These are phyloP conservation scores for Halichoeres trimaculatus DNA, from an alignment of 2,113 vertebrate species.

Conservation along the genomic window DNA sequence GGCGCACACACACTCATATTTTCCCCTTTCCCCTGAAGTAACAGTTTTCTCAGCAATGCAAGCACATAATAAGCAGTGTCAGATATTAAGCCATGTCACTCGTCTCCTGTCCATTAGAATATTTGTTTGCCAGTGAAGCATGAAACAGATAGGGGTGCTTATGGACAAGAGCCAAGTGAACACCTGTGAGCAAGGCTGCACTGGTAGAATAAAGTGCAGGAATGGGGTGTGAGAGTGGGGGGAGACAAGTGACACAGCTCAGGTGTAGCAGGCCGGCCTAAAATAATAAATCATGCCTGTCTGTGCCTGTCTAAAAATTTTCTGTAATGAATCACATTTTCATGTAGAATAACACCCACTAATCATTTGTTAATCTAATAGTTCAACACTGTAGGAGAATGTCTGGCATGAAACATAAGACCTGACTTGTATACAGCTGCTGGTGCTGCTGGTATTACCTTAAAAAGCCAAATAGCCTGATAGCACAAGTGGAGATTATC, in stretches of 20 bases:
- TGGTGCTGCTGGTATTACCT: neutral
- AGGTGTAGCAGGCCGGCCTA: constrained; percentile 21
- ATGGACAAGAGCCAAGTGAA: constrained; percentile 68
- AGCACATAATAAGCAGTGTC: constrained; percentile 50
- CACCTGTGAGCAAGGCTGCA: constrained; percentile 72
- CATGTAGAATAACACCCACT: constrained; percentile 27
- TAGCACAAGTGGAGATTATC: too few species aligned
- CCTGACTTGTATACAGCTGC: constrained; percentile 20
- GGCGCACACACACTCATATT: constrained; percentile 29
- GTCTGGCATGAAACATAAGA: constrained; percentile 24
- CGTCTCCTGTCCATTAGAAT: constrained; percentile 72
- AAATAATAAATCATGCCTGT: constrained; percentile 30
- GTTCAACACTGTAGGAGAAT: constrained; percentile 19
- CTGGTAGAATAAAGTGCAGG: constrained; percentile 44
- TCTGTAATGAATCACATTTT: constrained; percentile 44
- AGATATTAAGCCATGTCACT: constrained; percentile 72
- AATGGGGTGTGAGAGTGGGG: constrained; percentile 6
- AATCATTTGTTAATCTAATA: constrained; percentile 14
- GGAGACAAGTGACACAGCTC: constrained; percentile 1
- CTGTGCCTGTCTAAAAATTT: constrained; percentile 58
- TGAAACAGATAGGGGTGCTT: constrained; percentile 58
- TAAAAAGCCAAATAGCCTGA: neutral
- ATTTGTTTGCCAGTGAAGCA: constrained; percentile 78
- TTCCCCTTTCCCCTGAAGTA: constrained; percentile 39
- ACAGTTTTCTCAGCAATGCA: constrained; percentile 56